Evolutionary conservation across 2,113 vertebrate species (phyloP).

Genomic region (Pungitius pungitius): DNA sequence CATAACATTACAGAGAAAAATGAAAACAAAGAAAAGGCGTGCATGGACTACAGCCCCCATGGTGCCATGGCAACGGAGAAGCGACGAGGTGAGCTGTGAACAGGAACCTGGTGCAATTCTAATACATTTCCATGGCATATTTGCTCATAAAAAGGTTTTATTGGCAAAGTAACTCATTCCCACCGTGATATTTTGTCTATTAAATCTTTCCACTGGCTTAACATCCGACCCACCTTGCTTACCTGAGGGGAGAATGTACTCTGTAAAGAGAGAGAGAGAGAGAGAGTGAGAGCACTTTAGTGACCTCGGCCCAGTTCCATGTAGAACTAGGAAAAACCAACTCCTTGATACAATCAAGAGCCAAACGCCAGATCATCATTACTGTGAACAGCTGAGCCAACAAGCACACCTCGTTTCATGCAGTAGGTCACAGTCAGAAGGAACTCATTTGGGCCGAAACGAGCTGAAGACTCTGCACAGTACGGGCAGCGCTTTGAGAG

Average conservation of each 20-base stretch:
- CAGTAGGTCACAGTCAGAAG: constrained; percentile 1
- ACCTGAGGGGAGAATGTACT: constrained; percentile 10
- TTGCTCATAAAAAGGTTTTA: constrained; percentile 26
- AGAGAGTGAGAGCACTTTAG: constrained; percentile 1
- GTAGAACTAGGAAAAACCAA: constrained; percentile 9
- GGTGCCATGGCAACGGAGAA: constrained; percentile 51
- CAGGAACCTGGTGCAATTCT: constrained; percentile 11
- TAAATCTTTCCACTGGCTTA: constrained; percentile 8
- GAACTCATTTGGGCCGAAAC: no score
- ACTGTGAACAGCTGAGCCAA: constrained; percentile 13
- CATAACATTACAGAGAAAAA: constrained; percentile 1
- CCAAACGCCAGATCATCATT: not conserved
- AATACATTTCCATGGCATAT: constrained; percentile 5
- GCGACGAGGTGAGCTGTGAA: constrained; percentile 36
- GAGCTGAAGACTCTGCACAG: no score
- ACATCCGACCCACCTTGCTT: constrained; percentile 6
- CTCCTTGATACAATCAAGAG: not conserved
- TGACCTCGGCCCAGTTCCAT: constrained; percentile 18
- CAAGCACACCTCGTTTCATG: not conserved
- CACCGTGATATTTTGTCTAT: constrained; percentile 11
- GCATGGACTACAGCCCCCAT: constrained; percentile 15
- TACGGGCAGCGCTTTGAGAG: constrained; percentile 2
- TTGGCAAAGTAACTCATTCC: constrained; percentile 17
- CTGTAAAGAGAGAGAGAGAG: constrained; percentile 8
- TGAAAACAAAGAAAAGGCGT: constrained; percentile 3